Evolutionary conservation across 2,113 vertebrate genomes (phyloP), one percentile per base, ranked within the genome.

Genomic region (Mesocricetus auratus): DNA sequence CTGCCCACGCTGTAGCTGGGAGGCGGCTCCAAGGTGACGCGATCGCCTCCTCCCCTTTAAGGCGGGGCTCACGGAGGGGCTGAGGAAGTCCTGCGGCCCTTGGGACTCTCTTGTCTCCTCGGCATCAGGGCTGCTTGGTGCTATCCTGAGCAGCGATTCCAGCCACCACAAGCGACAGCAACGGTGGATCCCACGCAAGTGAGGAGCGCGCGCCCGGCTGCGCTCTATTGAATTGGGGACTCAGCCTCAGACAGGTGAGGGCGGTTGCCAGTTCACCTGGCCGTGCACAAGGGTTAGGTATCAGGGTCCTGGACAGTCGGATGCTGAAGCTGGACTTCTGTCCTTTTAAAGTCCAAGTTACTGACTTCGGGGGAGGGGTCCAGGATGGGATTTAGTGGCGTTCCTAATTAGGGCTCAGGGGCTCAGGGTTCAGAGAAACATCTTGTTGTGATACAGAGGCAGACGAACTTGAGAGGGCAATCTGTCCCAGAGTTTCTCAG

Each of bases 181-280:
- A 39, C 64, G 0, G 31, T 68, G 0, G 62, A 39, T 45, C 75
- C 58, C 5, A 74, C 21, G 81, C 85, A 33, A 86, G 81, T 31
- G 91, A 96, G 82, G 89, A 71, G 71, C 69, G 79, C 42, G 21
- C 87, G 11, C 2, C 13, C 0, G 36, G 36, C 22, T n/a, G 17
- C 10, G 36, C 75, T 22, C 31, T 2, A 62, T 62, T 29, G 78
- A 9, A 50, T n/a, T 19, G 2, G 3, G 69, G 45, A 53, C 36
- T 22, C 73, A 3, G 90, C 66, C 75, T 29, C 10, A 13, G 69
- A 66, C 93, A 88, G 97, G 96, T 97, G 93, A 97, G 96, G 19
- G 36, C 2, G 81, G 77, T 2, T 78, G 47, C 0, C 3, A 79
- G 73, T 10, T 62, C 79, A 86, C 87, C 93, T 93, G 91, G 86